Base-by-base conservation (phyloP, 2,888 invertebrate genomes). In the Hemithea aestivaria region DNA sequence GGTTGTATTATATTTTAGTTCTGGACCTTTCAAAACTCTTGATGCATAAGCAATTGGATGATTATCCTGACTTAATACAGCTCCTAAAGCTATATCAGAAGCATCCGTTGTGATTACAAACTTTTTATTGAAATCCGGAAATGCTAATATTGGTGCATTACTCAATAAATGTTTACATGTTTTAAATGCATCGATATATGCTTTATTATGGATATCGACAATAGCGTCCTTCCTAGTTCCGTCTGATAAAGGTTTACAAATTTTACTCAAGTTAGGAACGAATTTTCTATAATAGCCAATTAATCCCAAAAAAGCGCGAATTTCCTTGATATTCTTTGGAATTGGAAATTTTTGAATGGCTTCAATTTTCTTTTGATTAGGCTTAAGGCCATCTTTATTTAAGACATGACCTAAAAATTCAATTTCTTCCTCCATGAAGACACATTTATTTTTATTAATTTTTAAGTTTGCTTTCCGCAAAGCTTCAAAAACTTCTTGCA, bases 1-100 rank as follows among this genome's bases (percentile, higher is more conserved):
- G 11, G 23, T 31, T 11, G 31, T 31, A 12, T 23, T 31, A 12
- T 31, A 31, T 2, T 31, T 31, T 23, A 11, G 23, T 8, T 31
- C 31, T 10, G 23, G 11, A 7, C n/a, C 8, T 11, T 11, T 23
- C 8, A 31, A 23, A 21, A 20, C 9, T 25, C 25, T 25, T 8
- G 25, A 25, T 25, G 25, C 25, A 25, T 25, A 25, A 16, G 16
- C 16, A 4, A 16, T 16, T 4, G 16, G 16, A 16, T 16, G 16
- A 16, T 16, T 16, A 16, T 16, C 16, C 5, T 16, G 16, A 5
- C 16, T 16, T 16, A 16, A 16, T 4, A 16, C 5, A 16, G 16
- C 16, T 4, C 16, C 16, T 16, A 16, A 16, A 4, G 16, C 16
- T 16, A 16, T 16, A 16, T 16, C 16, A 4, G 16, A 16, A 4